phyloP scores from a whole-genome alignment of 2,797 vertebrate species.

The Chromobotia macracanthus region DNA sequence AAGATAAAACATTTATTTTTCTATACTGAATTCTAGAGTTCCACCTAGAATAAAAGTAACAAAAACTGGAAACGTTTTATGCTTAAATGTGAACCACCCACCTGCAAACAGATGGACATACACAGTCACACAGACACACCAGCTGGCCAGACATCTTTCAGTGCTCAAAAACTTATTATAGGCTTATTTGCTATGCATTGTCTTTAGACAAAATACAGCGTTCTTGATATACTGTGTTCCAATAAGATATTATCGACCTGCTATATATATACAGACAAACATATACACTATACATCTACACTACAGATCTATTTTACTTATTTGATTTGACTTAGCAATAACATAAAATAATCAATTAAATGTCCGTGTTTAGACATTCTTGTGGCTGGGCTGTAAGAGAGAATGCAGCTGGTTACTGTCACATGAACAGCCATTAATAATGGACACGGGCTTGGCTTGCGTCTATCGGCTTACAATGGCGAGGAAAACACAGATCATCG shows the following conservation, averaged over 20 bases:
- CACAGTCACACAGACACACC: conserved; percentile 15
- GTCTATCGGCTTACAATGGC: conserved; percentile 73
- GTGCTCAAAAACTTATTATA: neutral
- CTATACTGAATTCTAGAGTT: too few species aligned
- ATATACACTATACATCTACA: neutral
- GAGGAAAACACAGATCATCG: conserved; percentile 29
- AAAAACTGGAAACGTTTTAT: neutral
- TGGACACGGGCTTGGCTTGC: conserved; percentile 66
- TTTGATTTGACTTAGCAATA: too few species aligned
- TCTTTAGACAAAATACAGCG: too few species aligned
- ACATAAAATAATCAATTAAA: too few species aligned
- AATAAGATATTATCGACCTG: neutral
- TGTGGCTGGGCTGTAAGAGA: neutral
- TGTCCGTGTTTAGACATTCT: neutral
- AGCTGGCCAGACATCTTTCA: conserved; percentile 23
- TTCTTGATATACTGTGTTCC: too few species aligned
- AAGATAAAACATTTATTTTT: too few species aligned
- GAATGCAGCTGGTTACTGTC: conserved; percentile 35
- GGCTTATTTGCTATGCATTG: neutral
- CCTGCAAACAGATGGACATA: neutral
- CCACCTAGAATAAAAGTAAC: too few species aligned
- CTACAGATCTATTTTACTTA: too few species aligned
- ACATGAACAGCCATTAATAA: conserved; percentile 75
- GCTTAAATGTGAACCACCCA: conserved; percentile 6
- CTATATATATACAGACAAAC: neutral